A percentile compares a stretch with the other conserved stretches of the same genome.
phyloP scores from a whole-genome alignment of 2,888 invertebrate genomes.

The Rhingia rostrata region DNA sequence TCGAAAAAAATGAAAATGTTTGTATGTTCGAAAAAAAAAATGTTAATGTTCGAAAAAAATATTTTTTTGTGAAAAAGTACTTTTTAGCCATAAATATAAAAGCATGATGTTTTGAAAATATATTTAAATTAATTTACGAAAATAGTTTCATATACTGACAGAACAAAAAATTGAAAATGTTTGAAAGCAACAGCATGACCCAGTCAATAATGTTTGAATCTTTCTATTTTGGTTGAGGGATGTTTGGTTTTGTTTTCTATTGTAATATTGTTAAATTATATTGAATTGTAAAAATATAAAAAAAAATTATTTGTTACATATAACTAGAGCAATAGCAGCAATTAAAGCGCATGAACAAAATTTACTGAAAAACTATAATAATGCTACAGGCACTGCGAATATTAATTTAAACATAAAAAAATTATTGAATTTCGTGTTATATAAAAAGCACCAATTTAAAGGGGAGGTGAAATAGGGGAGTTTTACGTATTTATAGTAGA shows the following conservation, averaged over 20 bases:
- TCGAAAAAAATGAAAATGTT: not conserved
- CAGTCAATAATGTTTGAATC: conserved; percentile 28
- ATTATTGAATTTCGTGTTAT: conserved; percentile 31
- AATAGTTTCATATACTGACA: conserved; percentile 2
- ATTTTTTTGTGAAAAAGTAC: conserved; percentile 31
- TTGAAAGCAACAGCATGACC: conserved; percentile 26
- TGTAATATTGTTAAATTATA: conserved; percentile 43
- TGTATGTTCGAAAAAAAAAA: not conserved
- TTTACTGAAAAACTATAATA: not conserved
- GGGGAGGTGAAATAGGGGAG: too few species aligned
- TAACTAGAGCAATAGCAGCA: conserved; percentile 45
- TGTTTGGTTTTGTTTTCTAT: conserved; percentile 36
- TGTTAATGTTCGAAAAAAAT: too few species aligned
- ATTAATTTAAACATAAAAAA: conserved; percentile 7
- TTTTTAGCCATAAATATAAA: conserved; percentile 34
- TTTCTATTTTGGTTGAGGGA: conserved; percentile 44
- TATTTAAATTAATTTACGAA: conserved; percentile 21
- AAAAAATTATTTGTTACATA: conserved; percentile 13
- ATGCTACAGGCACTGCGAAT: conserved; percentile 50
- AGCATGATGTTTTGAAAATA: conserved; percentile 59
- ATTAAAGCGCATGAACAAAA: conserved; percentile 57
- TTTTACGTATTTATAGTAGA: not conserved
- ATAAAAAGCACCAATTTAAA: not conserved
- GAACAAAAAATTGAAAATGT: conserved; percentile 1
- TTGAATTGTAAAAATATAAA: conserved; percentile 5